These are phyloP conservation scores for Fistularia tabacaria DNA, from an alignment of 2,797 vertebrate species.

Conservation along the genomic window DNA sequence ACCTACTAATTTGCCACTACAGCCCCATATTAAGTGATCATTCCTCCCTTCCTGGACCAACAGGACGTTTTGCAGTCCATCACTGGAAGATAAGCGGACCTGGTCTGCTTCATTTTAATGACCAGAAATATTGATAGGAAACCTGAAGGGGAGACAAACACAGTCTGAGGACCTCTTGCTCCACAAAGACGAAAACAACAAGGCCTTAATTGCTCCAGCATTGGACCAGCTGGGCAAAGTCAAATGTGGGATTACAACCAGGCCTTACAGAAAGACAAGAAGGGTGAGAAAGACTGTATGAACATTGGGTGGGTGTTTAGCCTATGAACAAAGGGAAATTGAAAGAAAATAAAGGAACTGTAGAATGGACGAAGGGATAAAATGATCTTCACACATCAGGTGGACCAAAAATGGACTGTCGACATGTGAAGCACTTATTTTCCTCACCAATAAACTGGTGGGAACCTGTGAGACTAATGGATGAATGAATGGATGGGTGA, in stretches of 20 bases:
- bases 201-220: constrained; percentile 50
- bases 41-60: constrained; percentile 47
- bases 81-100: constrained; percentile 42
- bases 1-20: constrained; percentile 60
- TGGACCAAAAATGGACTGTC: constrained; percentile 53
- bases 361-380: constrained; percentile 41
- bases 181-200: constrained; percentile 44
- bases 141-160: constrained; percentile 45
- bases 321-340: constrained; percentile 48
- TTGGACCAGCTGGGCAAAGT: constrained; percentile 54
- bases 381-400: constrained; percentile 50
- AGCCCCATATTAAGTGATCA: constrained; percentile 46
- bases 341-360: constrained; percentile 27
- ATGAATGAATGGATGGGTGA: constrained; percentile 20
- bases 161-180: constrained; percentile 23
- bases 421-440: constrained; percentile 69
- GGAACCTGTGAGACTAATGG: constrained; percentile 48
- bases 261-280: constrained; percentile 43
- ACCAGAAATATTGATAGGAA: constrained; percentile 53
- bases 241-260: constrained; percentile 60
- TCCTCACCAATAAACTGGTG: constrained; percentile 58
- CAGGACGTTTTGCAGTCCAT: constrained; percentile 34
- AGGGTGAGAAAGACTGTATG: constrained; percentile 44
- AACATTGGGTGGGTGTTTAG: constrained; percentile 55
- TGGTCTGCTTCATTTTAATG: constrained; percentile 45